Evolutionary conservation across 1,140 invertebrate species (phyloP), one percentile per base, ranked within the genome.

Genomic region (Nylanderia fulva): DNA sequence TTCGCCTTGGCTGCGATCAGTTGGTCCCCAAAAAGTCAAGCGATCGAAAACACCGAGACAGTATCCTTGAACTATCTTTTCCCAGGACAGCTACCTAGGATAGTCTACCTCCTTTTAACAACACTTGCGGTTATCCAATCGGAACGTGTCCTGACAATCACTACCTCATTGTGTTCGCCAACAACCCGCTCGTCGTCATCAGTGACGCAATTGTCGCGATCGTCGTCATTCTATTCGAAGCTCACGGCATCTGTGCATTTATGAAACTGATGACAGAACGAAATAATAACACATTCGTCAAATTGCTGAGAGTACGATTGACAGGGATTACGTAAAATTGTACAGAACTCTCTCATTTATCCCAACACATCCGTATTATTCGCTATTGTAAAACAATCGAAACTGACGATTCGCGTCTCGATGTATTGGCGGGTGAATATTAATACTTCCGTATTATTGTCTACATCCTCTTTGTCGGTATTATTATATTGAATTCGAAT

Each of bases 151-250:
- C 64, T 76, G 66, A 56, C 56, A 63, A 89, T 27, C 77, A 85
- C 84, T 85, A 85, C 84, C 76, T 91, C 85, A 91, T 91, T 71
- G 84, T 80, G 87, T 60, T 75, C 33, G 33, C 54, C 54, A 63
- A 79, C 33, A 54, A 85, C 61, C 54, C 74, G 61, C 42, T 66
- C 58, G 56, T 66, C 58, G 56, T 88, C 69, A 69, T 29, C 56
- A 15, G 4, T 63, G 36, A 42, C 5, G 9, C 61, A 24, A 60
- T 61, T 56, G 29, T 24, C 39, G 11, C 71, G 45, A 42, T 76
- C 75, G 56, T 69, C 71, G 18, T 87, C 42, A 54, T 66, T 33
- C 54, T 74, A 45, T 24, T 56, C 36, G 54, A n/a, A 48, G 4
- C 15, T 36, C 27, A n/a, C 52, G 7, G 6, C 71, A 71, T 9